A percentile compares a stretch with the other conserved stretches of the same genome.
Conservation (phyloP, 2,113 vertebrate genomes). For the Salminus brasiliensis region DNA sequence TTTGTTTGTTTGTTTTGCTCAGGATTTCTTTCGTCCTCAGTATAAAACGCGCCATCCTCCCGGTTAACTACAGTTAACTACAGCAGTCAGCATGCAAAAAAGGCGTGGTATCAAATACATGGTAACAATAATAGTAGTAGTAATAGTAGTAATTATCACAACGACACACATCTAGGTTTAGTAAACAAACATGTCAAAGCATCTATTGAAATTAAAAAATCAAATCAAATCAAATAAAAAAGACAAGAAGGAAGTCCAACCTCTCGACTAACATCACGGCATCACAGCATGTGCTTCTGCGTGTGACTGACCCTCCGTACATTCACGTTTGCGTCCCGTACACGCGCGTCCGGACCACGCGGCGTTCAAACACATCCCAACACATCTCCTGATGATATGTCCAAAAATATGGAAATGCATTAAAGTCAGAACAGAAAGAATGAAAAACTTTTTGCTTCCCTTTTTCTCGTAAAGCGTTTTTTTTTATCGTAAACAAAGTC, state of each 20-base stretch:
- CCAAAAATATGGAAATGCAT: constrained; percentile 50
- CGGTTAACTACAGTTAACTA: constrained; percentile 61
- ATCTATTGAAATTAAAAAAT: constrained; percentile 55
- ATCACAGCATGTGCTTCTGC: background rate
- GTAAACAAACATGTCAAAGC: constrained; percentile 63
- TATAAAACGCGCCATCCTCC: constrained; percentile 62
- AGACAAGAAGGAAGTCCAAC: background rate
- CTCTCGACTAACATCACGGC: background rate
- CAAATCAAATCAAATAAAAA: constrained; percentile 37
- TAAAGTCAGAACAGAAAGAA: too few species aligned
- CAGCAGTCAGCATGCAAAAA: constrained; percentile 75
- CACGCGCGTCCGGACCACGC: background rate
- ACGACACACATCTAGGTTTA: constrained; percentile 67
- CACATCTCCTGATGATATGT: constrained; percentile 18
- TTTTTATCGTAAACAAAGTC: constrained; percentile 39
- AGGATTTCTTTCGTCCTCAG: background rate
- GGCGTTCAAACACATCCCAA: constrained; percentile 1
- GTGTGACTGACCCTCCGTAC: background rate
- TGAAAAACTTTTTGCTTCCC: constrained; percentile 25
- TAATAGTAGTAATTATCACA: constrained; percentile 40
- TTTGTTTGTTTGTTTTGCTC: background rate
- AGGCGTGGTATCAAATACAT: constrained; percentile 75
- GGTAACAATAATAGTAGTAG: constrained; percentile 67
- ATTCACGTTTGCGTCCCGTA: background rate
- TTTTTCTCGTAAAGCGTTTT: constrained; percentile 13